Base-by-base conservation (phyloP, 2,797 vertebrate species). In the Pangasius macronema region DNA sequence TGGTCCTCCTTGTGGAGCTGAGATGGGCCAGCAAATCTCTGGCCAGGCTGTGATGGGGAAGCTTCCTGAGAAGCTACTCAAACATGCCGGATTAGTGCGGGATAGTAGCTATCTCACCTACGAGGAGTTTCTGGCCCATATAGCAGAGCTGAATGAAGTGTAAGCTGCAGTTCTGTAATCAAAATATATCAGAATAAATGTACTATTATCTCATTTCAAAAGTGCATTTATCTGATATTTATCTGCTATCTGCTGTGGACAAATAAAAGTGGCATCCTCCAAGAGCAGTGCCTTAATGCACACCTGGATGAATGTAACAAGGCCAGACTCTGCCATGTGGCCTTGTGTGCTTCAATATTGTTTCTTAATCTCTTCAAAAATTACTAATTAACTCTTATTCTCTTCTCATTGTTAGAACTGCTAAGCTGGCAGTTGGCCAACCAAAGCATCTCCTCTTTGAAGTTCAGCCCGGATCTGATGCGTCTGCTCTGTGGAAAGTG, bases 371-470 rank as follows among this genome's bases (percentile, higher is more conserved):
- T 80, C 53, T 24, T 51, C 27, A 46, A 1, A 1, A 67, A 22
- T 65, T 30, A 11, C 7, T 51, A 82, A 82, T 61, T 9, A 8
- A 30, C 14, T 39, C 22, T 33, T 76, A 22, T 82, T 77, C 16
- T 33, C 68, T 24, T n/a, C 30, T 53, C 2, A n/a, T 70, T 88
- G n/a, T 39, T 79, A 99, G 99, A 88, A 98, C 98, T 51, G 97
- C 97, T 90, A 97, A 96, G 89, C 93, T 99, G 49, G 97, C 97
- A 77, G 92, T 97, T 85, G 97, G 97, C 68, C 98, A 99, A 91
- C 97, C 97, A 91, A 99, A 99, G 91, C 97, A 99, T 93, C 96
- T 99, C 80, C 95, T 99, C 61, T 99, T 99, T 95, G 99, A 99
- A 91, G 97, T 99, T 59, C 97, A 97, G 87, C 97, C 99, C 70